These are phyloP conservation scores for Melitaea cinxia DNA, from an alignment of 1,140 invertebrate species.

Conservation along the genomic window DNA sequence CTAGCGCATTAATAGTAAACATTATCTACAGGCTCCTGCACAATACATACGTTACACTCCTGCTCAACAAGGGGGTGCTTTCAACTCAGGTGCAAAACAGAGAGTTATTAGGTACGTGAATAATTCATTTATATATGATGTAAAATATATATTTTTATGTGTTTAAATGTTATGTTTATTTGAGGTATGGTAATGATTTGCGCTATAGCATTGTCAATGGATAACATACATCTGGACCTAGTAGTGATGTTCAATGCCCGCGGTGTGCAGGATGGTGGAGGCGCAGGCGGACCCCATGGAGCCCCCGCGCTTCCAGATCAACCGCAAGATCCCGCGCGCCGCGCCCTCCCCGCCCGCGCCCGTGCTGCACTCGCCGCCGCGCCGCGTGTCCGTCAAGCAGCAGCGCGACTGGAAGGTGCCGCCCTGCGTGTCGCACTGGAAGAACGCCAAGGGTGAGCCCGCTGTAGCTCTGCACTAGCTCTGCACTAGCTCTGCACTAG, in stretches of 20 bases:
- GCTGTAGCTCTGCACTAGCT: no score
- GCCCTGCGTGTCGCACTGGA: constrained; percentile 99
- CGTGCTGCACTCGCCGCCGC: constrained; percentile 98
- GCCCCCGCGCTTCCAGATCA: constrained; percentile 98
- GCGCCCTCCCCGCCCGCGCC: constrained; percentile 98
- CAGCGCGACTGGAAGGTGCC: constrained; percentile 99
- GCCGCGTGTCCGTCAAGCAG: constrained; percentile 98
- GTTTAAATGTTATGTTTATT: no score
- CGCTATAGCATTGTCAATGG: no score
- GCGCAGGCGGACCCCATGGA: constrained; percentile 96
- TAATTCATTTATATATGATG: neutral
- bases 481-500: no score
- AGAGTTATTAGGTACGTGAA: constrained; percentile 90
- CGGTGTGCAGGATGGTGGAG: constrained; percentile 76
- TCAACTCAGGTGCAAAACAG: constrained; percentile 98
- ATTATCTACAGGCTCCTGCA: constrained; percentile 86
- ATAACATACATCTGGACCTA: no score
- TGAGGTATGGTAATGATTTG: no score
- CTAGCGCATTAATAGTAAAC: constrained; percentile 56
- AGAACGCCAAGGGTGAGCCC: no score
- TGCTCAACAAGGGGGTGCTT: constrained; percentile 96
- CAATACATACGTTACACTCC: constrained; percentile 99
- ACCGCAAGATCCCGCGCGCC: constrained; percentile 97
- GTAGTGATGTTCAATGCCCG: no score
- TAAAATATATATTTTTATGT: neutral